Base-by-base conservation (phyloP, 2,888 invertebrate genomes). In the Eristalinus aeneus region DNA sequence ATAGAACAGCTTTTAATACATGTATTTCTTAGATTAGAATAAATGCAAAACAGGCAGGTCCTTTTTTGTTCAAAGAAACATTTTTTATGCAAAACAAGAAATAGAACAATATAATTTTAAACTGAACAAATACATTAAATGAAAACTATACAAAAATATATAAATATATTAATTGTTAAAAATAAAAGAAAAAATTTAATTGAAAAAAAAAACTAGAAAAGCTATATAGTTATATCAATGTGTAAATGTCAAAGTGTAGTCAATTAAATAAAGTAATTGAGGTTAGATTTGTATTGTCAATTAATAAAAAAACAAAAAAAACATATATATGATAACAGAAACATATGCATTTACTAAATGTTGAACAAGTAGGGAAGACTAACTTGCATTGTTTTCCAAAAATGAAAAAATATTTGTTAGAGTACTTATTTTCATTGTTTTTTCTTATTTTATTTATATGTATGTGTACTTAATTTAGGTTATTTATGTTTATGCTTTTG, bases 21-120 rank as follows among this genome's bases (percentile, higher is more conserved):
- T 39, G 58, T 39, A 46, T 67, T 20, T 4, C 23, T n/a, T 85
- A 80, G 71, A 72, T 65, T 76, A 85, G 72, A 72, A 76, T 72
- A 60, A 85, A 77, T 80, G 71, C 86, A 86, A 86, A 86, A 86
- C 74, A 86, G 86, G 86, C 86, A 86, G 86, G 86, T 82, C 86
- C 86, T 86, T 78, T 82, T 86, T 86, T 86, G 86, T 78, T 82
- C 73, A 67, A 64, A 61, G 68, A 16, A 63, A 22, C n/a, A 60
- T 81, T 77, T 81, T 75, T 63, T 63, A 76, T 72, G 60, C 64
- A 74, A 74, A 58, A 63, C 23, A 27, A 68, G 60, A 74, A 53
- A 27, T 60, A 46, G 16, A 46, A 46, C 46, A 46, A 46, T 16
- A 46, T 46, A 58, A 64, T 76, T 77, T 69, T 74, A 34, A 85